phyloP scores from a whole-genome alignment of 2,113 vertebrate genomes.

The Rattus rattus region DNA sequence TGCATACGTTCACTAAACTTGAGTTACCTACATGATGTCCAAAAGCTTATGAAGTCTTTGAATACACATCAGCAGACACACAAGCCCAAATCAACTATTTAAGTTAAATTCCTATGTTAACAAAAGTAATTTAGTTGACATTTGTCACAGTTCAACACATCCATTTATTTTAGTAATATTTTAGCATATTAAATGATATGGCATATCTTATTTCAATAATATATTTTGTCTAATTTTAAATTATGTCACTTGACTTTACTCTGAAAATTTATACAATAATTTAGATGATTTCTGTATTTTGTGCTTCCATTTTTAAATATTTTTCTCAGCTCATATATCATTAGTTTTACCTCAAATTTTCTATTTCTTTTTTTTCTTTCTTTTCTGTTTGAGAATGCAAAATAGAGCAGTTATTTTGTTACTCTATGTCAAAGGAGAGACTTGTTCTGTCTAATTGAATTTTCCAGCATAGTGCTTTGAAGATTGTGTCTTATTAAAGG shows the following conservation, averaged over 20 bases:
- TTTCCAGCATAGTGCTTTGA: constrained; percentile 38
- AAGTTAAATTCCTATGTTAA: not conserved
- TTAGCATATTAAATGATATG: not conserved
- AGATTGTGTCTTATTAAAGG: not conserved
- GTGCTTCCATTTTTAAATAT: not conserved
- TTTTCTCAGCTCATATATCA: not conserved
- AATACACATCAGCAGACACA: not conserved
- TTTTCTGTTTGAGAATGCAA: constrained; percentile 6
- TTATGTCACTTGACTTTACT: not conserved
- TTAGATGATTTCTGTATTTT: not conserved
- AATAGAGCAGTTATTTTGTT: not conserved
- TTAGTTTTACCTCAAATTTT: not conserved
- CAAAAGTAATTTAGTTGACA: not conserved
- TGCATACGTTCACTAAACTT: not conserved
- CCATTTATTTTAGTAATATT: not conserved
- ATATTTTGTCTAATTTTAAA: not conserved
- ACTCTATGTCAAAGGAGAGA: not conserved
- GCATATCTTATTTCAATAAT: not conserved
- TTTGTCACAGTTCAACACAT: not conserved
- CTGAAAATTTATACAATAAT: not conserved
- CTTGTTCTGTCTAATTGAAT: not conserved
- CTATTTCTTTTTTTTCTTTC: not conserved
- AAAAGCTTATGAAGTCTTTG: not conserved
- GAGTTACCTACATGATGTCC: not conserved
- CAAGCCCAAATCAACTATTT: not conserved